phyloP scores from a whole-genome alignment of 2,113 vertebrate species.

The Elephantulus edwardii region DNA sequence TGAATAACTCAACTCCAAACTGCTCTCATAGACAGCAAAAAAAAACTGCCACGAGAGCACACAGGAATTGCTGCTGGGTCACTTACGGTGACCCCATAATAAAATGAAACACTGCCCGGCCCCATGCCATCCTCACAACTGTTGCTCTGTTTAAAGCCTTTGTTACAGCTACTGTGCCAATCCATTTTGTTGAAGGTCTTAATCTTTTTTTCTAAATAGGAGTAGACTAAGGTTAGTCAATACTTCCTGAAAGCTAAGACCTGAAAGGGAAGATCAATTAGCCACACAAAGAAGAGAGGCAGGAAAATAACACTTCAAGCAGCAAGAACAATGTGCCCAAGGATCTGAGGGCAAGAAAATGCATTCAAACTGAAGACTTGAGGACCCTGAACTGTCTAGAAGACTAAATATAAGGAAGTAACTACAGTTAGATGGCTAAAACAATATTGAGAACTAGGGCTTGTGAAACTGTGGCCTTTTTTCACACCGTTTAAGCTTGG shows the following conservation, averaged over 20 bases:
- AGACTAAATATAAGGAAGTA: neutral
- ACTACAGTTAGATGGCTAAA: neutral
- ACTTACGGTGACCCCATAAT: too few species aligned
- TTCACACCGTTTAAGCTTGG: too few species aligned
- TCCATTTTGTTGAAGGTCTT: too few species aligned
- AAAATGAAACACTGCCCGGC: too few species aligned
- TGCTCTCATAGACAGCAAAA: neutral
- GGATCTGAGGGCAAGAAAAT: neutral
- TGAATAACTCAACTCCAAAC: neutral
- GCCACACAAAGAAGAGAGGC: neutral
- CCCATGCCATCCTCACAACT: too few species aligned
- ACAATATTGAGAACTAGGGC: neutral
- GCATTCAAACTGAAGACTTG: neutral
- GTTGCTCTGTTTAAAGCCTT: too few species aligned
- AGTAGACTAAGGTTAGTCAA: neutral
- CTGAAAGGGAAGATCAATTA: conserved; percentile 17
- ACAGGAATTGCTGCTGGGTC: neutral
- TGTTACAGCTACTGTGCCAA: too few species aligned
- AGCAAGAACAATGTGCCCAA: neutral
- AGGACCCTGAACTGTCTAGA: neutral
- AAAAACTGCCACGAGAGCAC: neutral
- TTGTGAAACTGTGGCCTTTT: too few species aligned
- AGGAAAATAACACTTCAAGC: conserved; percentile 4
- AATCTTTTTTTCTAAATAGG: too few species aligned
- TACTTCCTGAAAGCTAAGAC: neutral